Percentiles rank a stretch among this genome's conserved stretches.
These are phyloP conservation scores for Sebastes kiyomatsui DNA, from an alignment of 2,797 vertebrate genomes.

Conservation along the genomic window DNA sequence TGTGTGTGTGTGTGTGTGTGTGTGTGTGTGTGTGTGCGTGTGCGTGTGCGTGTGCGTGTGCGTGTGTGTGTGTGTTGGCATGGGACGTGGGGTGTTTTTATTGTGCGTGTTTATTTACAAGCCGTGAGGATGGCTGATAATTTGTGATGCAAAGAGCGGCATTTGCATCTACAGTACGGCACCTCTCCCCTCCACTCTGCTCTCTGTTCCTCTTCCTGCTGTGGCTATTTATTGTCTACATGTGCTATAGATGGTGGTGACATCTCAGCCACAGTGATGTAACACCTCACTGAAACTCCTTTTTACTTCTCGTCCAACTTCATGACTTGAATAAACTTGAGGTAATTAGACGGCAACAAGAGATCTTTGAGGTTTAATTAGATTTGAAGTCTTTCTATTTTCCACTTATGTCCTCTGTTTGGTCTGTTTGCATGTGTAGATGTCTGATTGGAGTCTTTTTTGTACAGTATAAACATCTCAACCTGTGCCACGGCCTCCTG, in stretches of 20 bases:
- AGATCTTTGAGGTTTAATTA: not conserved
- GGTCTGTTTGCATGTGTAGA: not conserved
- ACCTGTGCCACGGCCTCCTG: not conserved
- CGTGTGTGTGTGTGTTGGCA: slow-evolving; percentile 32
- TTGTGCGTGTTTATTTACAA: slow-evolving; percentile 67
- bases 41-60: slow-evolving; percentile 23
- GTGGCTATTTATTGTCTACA: slow-evolving; percentile 38
- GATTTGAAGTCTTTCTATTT: not conserved
- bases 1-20: slow-evolving; percentile 28
- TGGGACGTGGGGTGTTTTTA: slow-evolving; percentile 47
- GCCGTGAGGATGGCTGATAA: slow-evolving; percentile 54
- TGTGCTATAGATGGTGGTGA: slow-evolving; percentile 29
- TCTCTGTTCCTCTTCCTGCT: slow-evolving; percentile 44
- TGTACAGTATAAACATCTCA: not conserved
- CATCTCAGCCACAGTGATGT: slow-evolving; percentile 20
- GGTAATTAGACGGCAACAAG: not conserved
- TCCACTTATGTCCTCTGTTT: not conserved
- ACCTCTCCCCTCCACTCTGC: slow-evolving; percentile 34
- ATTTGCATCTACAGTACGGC: slow-evolving; percentile 35
- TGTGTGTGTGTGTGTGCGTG: slow-evolving; percentile 13
- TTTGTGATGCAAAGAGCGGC: slow-evolving; percentile 47
- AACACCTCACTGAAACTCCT: slow-evolving; percentile 11
- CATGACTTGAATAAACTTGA: not conserved
- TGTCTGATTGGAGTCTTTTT: not conserved
- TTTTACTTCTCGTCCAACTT: not conserved